These are phyloP conservation scores for Chironomus tepperi DNA, from an alignment of 1,140 invertebrate genomes.

Conservation along the genomic window DNA sequence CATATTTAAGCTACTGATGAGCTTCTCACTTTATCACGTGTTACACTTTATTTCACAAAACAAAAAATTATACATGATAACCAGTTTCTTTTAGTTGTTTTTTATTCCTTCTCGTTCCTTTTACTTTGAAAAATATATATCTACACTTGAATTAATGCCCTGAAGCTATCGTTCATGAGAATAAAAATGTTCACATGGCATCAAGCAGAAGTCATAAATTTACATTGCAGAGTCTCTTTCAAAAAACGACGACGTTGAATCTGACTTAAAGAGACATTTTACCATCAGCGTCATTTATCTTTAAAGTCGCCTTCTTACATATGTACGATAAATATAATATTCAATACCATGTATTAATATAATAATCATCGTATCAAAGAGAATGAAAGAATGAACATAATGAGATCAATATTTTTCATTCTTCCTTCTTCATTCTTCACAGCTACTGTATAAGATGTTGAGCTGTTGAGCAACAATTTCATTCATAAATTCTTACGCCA, in stretches of 20 bases:
- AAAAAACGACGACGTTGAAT: not conserved
- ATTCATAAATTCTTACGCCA: slow-evolving; percentile 13
- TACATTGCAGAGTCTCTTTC: not conserved
- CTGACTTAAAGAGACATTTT: not conserved
- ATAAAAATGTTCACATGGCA: slow-evolving; percentile 18
- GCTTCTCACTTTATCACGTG: slow-evolving; percentile 6
- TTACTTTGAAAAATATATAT: not conserved
- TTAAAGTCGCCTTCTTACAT: not conserved
- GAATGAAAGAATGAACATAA: not conserved
- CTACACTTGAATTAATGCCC: not conserved
- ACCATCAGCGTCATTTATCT: slow-evolving; percentile 19
- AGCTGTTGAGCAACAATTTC: not conserved
- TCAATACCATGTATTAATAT: slow-evolving; percentile 1
- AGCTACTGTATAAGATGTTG: not conserved
- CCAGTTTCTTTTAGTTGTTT: not conserved
- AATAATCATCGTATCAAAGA: not conserved
- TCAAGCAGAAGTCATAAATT: slow-evolving; percentile 21
- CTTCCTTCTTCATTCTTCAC: not conserved
- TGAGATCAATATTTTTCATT: slow-evolving; percentile 14
- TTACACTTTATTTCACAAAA: not conserved
- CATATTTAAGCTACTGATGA: not conserved
- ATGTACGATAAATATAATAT: not conserved
- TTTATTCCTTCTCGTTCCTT: not conserved
- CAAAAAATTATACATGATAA: not conserved
- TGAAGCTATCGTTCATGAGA: slow-evolving; percentile 1